These are phyloP conservation scores for Stichopus chloronotus DNA, from an alignment of 35 echinoderm and acorn worm genomes.

Conservation along the genomic window DNA sequence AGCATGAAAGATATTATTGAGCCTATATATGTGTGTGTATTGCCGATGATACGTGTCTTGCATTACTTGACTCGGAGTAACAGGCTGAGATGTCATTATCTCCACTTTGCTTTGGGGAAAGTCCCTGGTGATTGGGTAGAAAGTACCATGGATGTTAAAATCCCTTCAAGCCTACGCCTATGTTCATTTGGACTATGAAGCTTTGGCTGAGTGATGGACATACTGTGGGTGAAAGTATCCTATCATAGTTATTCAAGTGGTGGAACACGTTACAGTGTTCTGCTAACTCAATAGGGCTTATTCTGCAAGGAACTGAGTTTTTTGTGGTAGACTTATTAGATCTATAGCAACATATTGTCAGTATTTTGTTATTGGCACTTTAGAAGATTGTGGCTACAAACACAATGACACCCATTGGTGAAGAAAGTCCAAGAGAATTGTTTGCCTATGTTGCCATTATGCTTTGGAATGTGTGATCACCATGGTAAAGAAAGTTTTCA, in stretches of 20 bases:
- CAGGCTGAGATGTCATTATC: neutral
- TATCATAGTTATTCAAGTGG: slow-evolving; percentile 16
- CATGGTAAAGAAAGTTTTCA: too few species aligned
- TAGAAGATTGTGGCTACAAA: too few species aligned
- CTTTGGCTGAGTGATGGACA: neutral
- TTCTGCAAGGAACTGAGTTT: neutral
- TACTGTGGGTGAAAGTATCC: neutral
- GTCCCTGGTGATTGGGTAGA: neutral
- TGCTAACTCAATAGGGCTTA: slow-evolving; percentile 7
- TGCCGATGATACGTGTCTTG: neutral
- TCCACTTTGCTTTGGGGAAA: neutral
- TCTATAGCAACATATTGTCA: too few species aligned
- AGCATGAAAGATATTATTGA: too few species aligned
- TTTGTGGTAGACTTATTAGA: too few species aligned
- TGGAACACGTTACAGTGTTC: neutral
- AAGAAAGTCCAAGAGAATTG: too few species aligned
- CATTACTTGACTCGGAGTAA: neutral
- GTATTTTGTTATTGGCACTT: too few species aligned
- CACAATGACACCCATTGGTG: too few species aligned
- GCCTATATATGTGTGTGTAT: too few species aligned
- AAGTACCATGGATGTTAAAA: slow-evolving; percentile 22
- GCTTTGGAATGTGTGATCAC: too few species aligned
- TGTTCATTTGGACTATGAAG: slow-evolving; percentile 7
- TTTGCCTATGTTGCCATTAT: too few species aligned
- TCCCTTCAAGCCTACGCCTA: neutral